Base-by-base conservation (phyloP, 2,113 vertebrate species). In the Corapipo altera region DNA sequence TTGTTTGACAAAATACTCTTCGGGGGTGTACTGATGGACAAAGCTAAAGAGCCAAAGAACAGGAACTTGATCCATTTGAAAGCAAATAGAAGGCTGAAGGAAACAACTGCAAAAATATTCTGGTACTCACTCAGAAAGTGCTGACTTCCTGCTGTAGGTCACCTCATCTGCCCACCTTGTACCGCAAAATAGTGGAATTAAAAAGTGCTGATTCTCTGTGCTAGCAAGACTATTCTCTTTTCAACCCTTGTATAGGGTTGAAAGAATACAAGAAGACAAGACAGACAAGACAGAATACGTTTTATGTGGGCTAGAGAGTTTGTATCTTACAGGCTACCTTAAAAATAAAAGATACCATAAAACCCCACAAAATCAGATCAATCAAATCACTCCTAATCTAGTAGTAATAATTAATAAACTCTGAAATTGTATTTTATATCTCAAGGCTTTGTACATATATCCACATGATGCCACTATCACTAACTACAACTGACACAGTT, bases 1-100 rank as follows among this genome's bases (percentile, higher is more conserved):
- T 96, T 97, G 86, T 96, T 98, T 97, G 97, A 98, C 85, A 96
- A 97, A 98, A 98, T 91, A 94, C 93, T 90, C 97, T 97, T 97
- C 78, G 43, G 95, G 96, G 93, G 97, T 93, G 82, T 81, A 71
- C 82, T 98, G 98, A 98, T 97, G 96, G 97, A 95, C 85, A 96
- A 97, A 97, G 83, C 90, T 95, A 80, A 97, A 97, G 81, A 97
- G 93, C 81, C 61, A 73, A 94, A 95, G 83, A 96, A 96, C 93
- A 69, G 95, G 84, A 97, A 97, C 72, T 89, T 92, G 96, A 97
- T 97, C 96, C 88, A 78, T 95, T 95, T 95, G 94, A 95, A 98
- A 97, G 73, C 65, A 59, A 95, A 94, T 49, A 97, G 76, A 87
- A 89, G 81, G 37, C 85, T 97, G 87, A 87, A 96, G 93, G 67